These are phyloP conservation scores for Aelia acuminata DNA, from an alignment of 2,888 invertebrate genomes.

Conservation along the genomic window DNA sequence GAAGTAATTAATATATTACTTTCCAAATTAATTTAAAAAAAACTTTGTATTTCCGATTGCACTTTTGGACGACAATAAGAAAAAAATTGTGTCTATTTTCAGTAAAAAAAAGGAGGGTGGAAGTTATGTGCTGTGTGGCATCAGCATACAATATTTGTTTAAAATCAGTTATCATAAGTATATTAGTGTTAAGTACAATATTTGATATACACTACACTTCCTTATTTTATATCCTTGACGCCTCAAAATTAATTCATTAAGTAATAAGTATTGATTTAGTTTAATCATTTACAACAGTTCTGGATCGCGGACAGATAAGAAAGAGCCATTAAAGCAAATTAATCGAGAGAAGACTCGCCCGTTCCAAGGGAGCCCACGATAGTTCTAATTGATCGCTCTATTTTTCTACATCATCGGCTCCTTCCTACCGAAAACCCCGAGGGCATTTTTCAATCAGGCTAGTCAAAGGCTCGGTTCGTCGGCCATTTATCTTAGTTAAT, in stretches of 20 bases:
- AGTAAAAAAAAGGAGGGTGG: too few relatives aligned
- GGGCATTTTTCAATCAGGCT: slow-evolving; percentile 19
- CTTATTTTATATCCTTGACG: not conserved
- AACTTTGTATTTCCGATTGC: too few relatives aligned
- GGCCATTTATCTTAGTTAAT: slow-evolving; percentile 16
- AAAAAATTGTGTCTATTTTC: too few relatives aligned
- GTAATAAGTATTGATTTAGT: not conserved
- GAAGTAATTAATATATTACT: too few relatives aligned
- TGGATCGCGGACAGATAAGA: not conserved
- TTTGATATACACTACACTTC: too few relatives aligned
- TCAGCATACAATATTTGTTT: too few relatives aligned
- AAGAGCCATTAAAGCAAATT: not conserved
- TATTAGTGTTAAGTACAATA: too few relatives aligned
- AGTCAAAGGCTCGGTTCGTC: not conserved
- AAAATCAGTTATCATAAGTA: too few relatives aligned
- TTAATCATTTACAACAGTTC: not conserved
- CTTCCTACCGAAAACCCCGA: not conserved
- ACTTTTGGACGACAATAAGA: too few relatives aligned
- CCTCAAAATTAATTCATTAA: not conserved
- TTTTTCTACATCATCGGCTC: slow-evolving; percentile 13
- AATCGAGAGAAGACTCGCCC: not conserved
- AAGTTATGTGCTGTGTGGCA: too few relatives aligned
- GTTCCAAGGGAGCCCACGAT: not conserved
- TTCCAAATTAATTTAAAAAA: too few relatives aligned
- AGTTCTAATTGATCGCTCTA: not conserved